These are phyloP conservation scores for Lasioglossum lativentre DNA, from an alignment of 2,888 invertebrate genomes.

Conservation along the genomic window DNA sequence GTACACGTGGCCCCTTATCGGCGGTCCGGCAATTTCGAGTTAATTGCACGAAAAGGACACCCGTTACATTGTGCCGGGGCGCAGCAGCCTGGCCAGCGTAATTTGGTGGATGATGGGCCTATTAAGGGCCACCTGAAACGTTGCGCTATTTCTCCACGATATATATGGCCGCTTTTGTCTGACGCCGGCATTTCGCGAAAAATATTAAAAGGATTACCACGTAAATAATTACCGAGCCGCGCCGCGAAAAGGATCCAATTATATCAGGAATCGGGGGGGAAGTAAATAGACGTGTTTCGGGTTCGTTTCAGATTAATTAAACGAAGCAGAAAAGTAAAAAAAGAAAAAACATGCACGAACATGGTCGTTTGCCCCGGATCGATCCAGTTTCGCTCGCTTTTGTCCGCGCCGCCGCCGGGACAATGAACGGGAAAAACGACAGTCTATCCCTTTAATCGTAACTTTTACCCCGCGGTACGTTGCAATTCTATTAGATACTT, in stretches of 20 bases:
- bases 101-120: conserved; percentile 65
- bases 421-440: conserved; percentile 27
- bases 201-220: conserved; percentile 6
- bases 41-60: conserved; percentile 66
- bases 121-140: conserved; percentile 61
- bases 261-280: background rate
- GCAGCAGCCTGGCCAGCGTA: conserved; percentile 45
- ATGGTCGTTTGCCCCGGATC: conserved; percentile 17
- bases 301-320: conserved; percentile 37
- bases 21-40: conserved; percentile 38
- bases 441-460: conserved; percentile 65
- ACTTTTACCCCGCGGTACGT: conserved; percentile 57
- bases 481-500: conserved; percentile 70
- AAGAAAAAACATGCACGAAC: background rate
- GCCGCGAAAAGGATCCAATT: no score
- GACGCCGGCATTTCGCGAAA: conserved; percentile 28
- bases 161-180: conserved; percentile 9
- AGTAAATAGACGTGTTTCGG: background rate
- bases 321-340: conserved; percentile 21
- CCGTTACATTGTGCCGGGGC: conserved; percentile 36
- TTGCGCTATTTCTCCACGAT: conserved; percentile 44
- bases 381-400: background rate
- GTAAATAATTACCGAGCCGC: background rate
- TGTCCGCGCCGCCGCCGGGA: background rate
- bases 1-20: conserved; percentile 44